phyloP scores from a whole-genome alignment of 2,113 vertebrate species.

The Phrynosoma blainvillii region DNA sequence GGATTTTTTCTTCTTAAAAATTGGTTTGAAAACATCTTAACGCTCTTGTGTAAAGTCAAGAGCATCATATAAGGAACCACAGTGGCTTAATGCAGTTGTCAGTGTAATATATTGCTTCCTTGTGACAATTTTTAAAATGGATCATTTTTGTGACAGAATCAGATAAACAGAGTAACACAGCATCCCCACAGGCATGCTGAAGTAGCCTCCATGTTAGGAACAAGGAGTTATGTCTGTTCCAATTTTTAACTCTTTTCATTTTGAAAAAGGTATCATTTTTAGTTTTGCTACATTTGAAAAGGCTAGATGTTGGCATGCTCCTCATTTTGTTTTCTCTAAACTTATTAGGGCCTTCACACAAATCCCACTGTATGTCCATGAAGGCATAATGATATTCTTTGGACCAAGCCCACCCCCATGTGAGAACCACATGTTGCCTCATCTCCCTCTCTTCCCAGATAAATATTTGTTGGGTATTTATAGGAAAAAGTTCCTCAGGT shows the following conservation, averaged over 20 bases:
- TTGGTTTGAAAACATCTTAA: conserved; percentile 72
- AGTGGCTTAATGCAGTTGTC: conserved; percentile 57
- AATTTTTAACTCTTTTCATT: neutral
- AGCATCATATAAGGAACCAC: conserved; percentile 57
- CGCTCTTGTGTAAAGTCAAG: conserved; percentile 71
- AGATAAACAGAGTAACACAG: conserved; percentile 51
- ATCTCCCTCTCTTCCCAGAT: neutral
- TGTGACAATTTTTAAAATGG: conserved; percentile 49
- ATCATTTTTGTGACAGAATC: conserved; percentile 63
- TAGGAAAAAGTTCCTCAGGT: neutral
- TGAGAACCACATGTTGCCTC: neutral
- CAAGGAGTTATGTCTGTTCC: neutral
- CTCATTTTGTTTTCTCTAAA: neutral
- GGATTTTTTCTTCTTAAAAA: conserved; percentile 72
- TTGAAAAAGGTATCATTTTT: neutral
- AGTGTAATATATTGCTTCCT: conserved; percentile 66
- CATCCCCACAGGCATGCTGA: conserved; percentile 41
- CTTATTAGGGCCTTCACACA: neutral
- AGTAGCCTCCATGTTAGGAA: conserved; percentile 6
- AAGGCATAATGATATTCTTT: neutral
- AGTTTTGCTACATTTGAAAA: neutral
- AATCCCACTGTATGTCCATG: neutral
- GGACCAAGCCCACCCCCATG: too few relatives aligned
- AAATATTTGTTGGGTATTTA: neutral
- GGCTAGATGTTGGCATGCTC: neutral